Conservation (phyloP, 2,797 vertebrate genomes). For the Neomorphus geoffroyi region DNA sequence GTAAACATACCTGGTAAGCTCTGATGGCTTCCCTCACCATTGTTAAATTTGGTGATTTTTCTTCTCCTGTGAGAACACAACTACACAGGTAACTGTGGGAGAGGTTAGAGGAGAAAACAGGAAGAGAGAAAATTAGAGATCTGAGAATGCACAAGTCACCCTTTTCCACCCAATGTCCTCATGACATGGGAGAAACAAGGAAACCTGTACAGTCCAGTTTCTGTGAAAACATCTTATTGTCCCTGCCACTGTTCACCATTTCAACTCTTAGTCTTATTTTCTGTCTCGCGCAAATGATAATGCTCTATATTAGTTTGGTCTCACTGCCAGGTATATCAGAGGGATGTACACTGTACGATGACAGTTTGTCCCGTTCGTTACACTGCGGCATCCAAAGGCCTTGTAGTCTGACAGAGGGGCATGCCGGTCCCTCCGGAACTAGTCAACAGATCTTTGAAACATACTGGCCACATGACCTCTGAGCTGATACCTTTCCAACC, state of each 20-base stretch:
- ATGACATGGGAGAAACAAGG: background rate
- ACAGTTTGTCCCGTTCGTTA: background rate
- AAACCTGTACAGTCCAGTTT: background rate
- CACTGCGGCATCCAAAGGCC: background rate
- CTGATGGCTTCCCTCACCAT: slow-evolving; percentile 70
- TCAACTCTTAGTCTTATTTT: background rate
- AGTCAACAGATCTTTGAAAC: background rate
- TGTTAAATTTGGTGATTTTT: slow-evolving; percentile 79
- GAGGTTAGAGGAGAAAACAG: background rate
- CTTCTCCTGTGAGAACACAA: slow-evolving; percentile 81
- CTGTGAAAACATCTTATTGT: background rate
- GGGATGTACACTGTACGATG: background rate
- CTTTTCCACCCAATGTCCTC: background rate
- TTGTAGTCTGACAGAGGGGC: background rate
- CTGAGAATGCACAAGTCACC: background rate
- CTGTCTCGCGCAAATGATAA: background rate
- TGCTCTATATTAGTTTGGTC: background rate
- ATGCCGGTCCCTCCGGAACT: background rate
- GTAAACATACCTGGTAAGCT: slow-evolving; percentile 86
- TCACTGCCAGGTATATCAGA: background rate
- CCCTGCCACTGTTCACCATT: background rate
- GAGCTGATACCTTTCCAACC: background rate
- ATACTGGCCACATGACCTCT: background rate
- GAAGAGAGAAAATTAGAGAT: background rate
- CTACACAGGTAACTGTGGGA: slow-evolving; percentile 82